Evolutionary conservation across 2,797 vertebrate genomes (phyloP).

Genomic region (Gobio occitaniae): DNA sequence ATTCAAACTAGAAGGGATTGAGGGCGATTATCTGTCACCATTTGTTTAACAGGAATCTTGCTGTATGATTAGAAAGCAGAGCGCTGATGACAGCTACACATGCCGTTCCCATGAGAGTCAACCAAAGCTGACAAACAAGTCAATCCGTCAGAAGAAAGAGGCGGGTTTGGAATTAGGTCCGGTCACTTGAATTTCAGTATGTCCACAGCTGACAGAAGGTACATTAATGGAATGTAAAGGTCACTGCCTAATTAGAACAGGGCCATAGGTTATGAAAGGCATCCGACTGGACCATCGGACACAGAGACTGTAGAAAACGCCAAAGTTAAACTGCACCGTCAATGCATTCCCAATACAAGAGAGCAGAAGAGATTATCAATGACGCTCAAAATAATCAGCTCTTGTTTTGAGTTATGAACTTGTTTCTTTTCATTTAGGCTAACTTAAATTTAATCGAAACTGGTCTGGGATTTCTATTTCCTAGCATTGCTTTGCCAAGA

Average conservation of each 20-base stretch:
- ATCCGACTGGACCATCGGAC: background rate
- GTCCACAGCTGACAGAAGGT: slow-evolving; percentile 26
- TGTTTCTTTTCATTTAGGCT: too few species aligned
- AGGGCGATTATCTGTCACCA: background rate
- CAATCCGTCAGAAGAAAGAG: slow-evolving; percentile 26
- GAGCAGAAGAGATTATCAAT: background rate
- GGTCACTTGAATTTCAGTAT: slow-evolving; percentile 41
- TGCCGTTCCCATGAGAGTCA: background rate
- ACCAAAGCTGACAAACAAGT: slow-evolving; percentile 23
- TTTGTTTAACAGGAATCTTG: background rate
- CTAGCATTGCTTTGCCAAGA: too few species aligned
- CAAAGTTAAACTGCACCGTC: background rate
- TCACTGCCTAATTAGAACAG: slow-evolving; percentile 9
- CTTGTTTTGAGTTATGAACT: too few species aligned
- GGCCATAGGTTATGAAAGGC: background rate
- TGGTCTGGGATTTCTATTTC: too few species aligned
- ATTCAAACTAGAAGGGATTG: background rate
- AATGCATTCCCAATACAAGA: background rate
- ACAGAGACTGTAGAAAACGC: too few species aligned
- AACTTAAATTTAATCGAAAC: too few species aligned
- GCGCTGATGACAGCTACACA: background rate
- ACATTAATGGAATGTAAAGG: slow-evolving; percentile 25
- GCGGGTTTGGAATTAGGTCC: slow-evolving; percentile 1
- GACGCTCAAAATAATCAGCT: too few species aligned
- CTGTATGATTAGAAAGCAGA: background rate